phyloP scores from a whole-genome alignment of 2,113 vertebrate species.

The Sylvilagus bachmani region DNA sequence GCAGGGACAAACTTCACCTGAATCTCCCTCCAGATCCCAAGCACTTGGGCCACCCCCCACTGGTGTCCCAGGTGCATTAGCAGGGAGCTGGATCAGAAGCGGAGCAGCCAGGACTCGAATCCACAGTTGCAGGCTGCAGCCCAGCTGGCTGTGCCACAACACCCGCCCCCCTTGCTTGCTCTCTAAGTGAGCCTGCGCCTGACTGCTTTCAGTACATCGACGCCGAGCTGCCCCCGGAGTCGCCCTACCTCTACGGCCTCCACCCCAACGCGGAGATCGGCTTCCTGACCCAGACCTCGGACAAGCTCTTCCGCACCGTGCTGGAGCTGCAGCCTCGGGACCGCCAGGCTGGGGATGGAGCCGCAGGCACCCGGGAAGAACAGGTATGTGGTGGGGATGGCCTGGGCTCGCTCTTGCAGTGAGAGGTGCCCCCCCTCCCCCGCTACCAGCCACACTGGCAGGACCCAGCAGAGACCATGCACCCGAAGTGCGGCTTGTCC shows the following conservation, averaged over 20 bases:
- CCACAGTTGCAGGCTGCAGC: too few relatives aligned
- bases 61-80: too few relatives aligned
- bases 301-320: slow-evolving; percentile 93
- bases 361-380: slow-evolving; percentile 89
- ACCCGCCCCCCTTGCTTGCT: too few relatives aligned
- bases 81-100: too few relatives aligned
- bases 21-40: too few relatives aligned
- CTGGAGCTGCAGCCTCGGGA: slow-evolving; percentile 96
- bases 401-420: fast-evolving
- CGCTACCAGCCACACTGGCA: fast-evolving
- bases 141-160: too few relatives aligned
- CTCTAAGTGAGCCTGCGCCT: not conserved
- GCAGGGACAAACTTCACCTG: too few relatives aligned
- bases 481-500: fast-evolving
- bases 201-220: slow-evolving; percentile 93
- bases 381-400: slow-evolving; percentile 87
- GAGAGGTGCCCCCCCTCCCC: fast-evolving
- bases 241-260: slow-evolving; percentile 96
- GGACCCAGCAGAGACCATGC: fast-evolving
- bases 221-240: slow-evolving; percentile 92
- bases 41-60: too few relatives aligned
- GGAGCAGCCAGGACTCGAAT: too few relatives aligned
- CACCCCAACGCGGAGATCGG: slow-evolving; percentile 98
- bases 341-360: slow-evolving; percentile 85
- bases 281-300: slow-evolving; percentile 95